These are phyloP conservation scores for Muscicapa comitata DNA, from an alignment of 2,797 vertebrate genomes.

Conservation along the genomic window DNA sequence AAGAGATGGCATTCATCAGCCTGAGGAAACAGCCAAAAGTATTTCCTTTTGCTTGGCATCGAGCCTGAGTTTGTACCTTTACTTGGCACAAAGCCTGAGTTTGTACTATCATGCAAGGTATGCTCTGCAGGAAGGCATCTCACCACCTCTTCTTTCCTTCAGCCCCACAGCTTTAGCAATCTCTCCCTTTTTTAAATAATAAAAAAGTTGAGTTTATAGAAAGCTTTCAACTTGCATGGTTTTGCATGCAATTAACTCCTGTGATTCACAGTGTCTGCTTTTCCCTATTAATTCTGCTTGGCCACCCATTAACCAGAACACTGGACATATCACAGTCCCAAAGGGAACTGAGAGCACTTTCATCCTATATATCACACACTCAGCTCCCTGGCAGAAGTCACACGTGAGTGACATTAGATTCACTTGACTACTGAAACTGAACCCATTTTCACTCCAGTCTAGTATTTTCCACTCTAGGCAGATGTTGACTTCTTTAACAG, in stretches of 20 bases:
- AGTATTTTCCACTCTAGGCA: background rate
- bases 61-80: background rate
- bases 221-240: background rate
- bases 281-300: background rate
- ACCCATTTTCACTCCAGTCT: background rate
- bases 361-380: background rate
- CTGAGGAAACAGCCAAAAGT: background rate
- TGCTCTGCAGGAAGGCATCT: background rate
- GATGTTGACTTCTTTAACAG: background rate
- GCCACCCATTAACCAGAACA: background rate
- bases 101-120: background rate
- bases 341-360: background rate
- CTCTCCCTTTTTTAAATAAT: background rate
- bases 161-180: background rate
- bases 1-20: background rate
- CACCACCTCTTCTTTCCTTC: background rate
- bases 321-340: rapidly evolving
- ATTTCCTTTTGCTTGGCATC: background rate
- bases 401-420: rapidly evolving
- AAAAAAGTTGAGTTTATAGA: background rate
- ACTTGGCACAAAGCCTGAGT: background rate
- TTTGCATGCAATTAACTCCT: background rate
- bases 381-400: background rate
- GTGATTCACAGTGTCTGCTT: background rate
- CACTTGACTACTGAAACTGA: background rate